These are phyloP conservation scores for Petrocephalus zakoni DNA, from an alignment of 2,113 vertebrate genomes.

Conservation along the genomic window DNA sequence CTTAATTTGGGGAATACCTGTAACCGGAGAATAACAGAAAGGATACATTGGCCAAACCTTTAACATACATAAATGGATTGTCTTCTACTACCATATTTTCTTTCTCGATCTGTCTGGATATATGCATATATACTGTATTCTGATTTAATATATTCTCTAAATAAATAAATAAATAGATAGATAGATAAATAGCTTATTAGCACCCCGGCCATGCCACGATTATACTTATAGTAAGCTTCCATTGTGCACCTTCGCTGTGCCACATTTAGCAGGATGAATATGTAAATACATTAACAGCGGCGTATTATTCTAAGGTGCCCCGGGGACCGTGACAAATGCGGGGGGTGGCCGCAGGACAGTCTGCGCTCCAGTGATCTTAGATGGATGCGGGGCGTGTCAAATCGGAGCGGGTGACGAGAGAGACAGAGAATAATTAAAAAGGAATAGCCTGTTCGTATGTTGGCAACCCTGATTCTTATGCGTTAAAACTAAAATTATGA, in stretches of 20 bases:
- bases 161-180: too few species aligned
- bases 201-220: background rate
- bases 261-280: conserved; percentile 35
- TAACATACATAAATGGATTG: background rate
- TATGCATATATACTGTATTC: background rate
- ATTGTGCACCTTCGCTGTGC: conserved; percentile 10
- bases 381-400: background rate
- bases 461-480: background rate
- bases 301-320: conserved; percentile 24
- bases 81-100: background rate
- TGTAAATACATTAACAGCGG: conserved; percentile 21
- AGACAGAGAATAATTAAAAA: too few species aligned
- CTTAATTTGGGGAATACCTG: background rate
- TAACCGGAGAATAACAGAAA: background rate
- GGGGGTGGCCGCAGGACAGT: conserved; percentile 30
- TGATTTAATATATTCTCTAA: background rate
- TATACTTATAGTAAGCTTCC: background rate
- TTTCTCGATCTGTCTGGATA: background rate
- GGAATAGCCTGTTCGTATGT: too few species aligned
- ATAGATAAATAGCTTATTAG: background rate
- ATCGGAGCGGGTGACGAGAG: background rate
- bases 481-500: background rate
- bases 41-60: background rate
- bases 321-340: conserved; percentile 36
- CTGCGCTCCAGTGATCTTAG: conserved; percentile 32